Evolutionary conservation across 2,113 vertebrate species (phyloP).

Genomic region (Oreocharis arfaki): DNA sequence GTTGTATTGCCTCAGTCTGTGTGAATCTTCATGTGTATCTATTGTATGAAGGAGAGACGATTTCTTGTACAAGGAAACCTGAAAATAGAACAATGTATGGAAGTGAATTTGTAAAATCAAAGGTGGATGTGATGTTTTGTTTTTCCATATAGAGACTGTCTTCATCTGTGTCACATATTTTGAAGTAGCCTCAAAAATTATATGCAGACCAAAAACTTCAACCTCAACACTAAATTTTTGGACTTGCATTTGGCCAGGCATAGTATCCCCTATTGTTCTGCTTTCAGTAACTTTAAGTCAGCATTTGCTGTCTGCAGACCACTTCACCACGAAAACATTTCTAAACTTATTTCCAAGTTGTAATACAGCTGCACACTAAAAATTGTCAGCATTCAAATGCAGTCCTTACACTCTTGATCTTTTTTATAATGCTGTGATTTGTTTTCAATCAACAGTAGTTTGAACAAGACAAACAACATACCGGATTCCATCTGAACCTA

Average conservation of each 20-base stretch:
- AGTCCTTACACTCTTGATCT: background rate
- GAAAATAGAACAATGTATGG: background rate
- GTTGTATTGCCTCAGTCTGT: background rate
- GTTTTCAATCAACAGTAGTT: slow-evolving; percentile 51
- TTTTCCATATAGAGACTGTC: background rate
- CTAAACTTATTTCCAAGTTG: background rate
- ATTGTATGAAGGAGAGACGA: background rate
- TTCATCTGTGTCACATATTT: background rate
- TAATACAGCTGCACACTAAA: background rate
- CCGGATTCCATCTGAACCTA: slow-evolving; percentile 5
- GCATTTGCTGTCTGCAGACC: background rate
- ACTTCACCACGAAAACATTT: background rate
- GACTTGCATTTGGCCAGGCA: background rate
- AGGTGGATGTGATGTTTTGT: background rate
- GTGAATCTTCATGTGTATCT: background rate
- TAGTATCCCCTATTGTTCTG: background rate
- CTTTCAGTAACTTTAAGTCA: background rate
- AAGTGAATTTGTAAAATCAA: background rate
- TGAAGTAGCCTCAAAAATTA: background rate
- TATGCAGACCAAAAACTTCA: background rate
- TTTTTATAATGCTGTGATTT: slow-evolving; percentile 56
- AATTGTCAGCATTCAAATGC: background rate
- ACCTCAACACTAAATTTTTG: background rate
- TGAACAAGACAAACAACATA: slow-evolving; percentile 57
- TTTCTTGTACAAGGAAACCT: background rate